phyloP scores from a whole-genome alignment of 1,140 invertebrate species.

The Drosophila prosaltans region DNA sequence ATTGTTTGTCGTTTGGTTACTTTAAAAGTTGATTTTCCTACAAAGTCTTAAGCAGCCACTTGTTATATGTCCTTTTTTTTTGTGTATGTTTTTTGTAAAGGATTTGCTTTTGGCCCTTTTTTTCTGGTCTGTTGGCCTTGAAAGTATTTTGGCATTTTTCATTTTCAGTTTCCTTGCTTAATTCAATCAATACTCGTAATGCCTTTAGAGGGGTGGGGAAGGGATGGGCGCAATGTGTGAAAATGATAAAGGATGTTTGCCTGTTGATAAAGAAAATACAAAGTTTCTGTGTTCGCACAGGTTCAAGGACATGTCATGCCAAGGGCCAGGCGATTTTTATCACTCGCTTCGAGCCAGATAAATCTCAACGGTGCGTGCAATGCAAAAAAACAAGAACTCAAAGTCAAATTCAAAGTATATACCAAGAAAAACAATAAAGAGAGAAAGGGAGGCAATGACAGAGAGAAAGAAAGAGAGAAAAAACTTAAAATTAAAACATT shows the following conservation, averaged over 20 bases:
- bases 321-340: conserved; percentile 36
- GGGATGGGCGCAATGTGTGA: conserved; percentile 46
- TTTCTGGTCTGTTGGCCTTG: conserved; percentile 72
- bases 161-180: conserved; percentile 22
- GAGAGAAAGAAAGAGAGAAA: not conserved
- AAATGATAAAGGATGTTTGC: conserved; percentile 59
- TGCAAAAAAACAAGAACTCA: not conserved
- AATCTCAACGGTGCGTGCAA: conserved; percentile 40
- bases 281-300: conserved; percentile 23
- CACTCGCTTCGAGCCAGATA: conserved; percentile 32
- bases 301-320: conserved; percentile 65
- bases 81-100: conserved; percentile 2
- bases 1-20: not conserved
- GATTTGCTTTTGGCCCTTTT: conserved; percentile 32
- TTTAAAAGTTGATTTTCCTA: conserved; percentile 51
- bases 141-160: conserved; percentile 54
- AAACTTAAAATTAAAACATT: conserved; percentile 76
- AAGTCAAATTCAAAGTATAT: conserved; percentile 4
- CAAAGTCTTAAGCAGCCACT: conserved; percentile 6
- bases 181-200: conserved; percentile 64
- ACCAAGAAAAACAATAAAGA: not conserved
- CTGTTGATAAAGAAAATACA: conserved; percentile 17
- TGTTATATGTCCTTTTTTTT: conserved; percentile 24
- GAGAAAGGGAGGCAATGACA: not conserved
- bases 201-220: conserved; percentile 25